phyloP scores from a whole-genome alignment of 2,888 invertebrate genomes.

The Agrochola macilenta region DNA sequence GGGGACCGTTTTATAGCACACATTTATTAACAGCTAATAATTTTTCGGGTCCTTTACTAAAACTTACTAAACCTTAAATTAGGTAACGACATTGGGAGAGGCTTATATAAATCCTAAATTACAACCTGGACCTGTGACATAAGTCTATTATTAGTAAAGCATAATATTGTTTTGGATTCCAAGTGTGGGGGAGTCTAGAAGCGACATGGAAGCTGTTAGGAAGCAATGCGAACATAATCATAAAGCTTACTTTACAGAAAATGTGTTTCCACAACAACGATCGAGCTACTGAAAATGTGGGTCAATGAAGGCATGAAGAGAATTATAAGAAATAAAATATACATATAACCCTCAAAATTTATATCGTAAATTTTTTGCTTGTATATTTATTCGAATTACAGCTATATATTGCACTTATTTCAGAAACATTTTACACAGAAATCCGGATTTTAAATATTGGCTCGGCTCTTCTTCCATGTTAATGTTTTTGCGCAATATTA shows the following conservation, averaged over 20 bases:
- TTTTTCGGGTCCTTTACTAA: slow-evolving; percentile 81
- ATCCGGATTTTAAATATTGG: slow-evolving; percentile 89
- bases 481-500: slow-evolving; percentile 76
- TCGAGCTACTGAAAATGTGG: slow-evolving; percentile 72
- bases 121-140: slow-evolving; percentile 89
- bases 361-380: slow-evolving; percentile 62
- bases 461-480: slow-evolving; percentile 87
- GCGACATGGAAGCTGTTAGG: slow-evolving; percentile 84
- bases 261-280: slow-evolving; percentile 70
- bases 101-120: slow-evolving; percentile 85
- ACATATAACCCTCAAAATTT: slow-evolving; percentile 49
- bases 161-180: slow-evolving; percentile 80
- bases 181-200: slow-evolving; percentile 79
- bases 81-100: slow-evolving; percentile 86
- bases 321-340: slow-evolving; percentile 50
- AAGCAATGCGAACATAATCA: slow-evolving; percentile 83
- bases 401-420: slow-evolving; percentile 87
- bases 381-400: slow-evolving; percentile 81
- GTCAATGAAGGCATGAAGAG: slow-evolving; percentile 56
- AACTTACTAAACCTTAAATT: slow-evolving; percentile 86
- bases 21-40: slow-evolving; percentile 85
- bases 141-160: slow-evolving; percentile 83
- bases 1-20: slow-evolving; percentile 86
- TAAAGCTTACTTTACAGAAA: slow-evolving; percentile 75
- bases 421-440: slow-evolving; percentile 85